Conservation (phyloP, 2,888 invertebrate species). For the Augochlorella aurata region DNA sequence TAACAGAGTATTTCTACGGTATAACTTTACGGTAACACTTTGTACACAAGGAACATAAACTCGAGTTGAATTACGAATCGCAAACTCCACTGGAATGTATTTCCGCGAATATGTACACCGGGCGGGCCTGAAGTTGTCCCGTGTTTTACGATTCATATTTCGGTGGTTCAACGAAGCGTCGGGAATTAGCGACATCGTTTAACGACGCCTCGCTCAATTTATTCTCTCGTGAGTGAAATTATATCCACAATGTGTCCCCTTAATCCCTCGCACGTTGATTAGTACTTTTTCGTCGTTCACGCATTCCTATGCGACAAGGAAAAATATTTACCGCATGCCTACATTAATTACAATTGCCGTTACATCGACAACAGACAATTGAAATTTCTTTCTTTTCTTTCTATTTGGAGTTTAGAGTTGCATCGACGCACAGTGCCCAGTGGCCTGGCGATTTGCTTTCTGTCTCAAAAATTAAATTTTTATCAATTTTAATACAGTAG, state of each 20-base stretch:
- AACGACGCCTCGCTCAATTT: background rate
- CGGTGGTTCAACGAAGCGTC: conserved; percentile 40
- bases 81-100: conserved; percentile 57
- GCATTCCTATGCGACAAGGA: too few species aligned
- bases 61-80: conserved; percentile 61
- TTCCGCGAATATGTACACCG: conserved; percentile 29
- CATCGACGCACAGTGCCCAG: too few species aligned
- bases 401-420: too few species aligned
- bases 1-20: conserved; percentile 57
- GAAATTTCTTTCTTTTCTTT: too few species aligned
- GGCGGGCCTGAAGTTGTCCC: conserved; percentile 49
- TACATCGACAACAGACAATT: too few species aligned
- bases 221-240: background rate
- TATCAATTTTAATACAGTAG: too few species aligned
- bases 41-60: conserved; percentile 64
- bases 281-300: too few species aligned
- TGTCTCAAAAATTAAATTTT: too few species aligned
- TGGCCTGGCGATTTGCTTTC: too few species aligned
- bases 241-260: background rate
- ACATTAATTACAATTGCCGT: too few species aligned
- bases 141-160: conserved; percentile 58
- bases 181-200: conserved; percentile 26
- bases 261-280: too few species aligned
- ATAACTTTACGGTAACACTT: conserved; percentile 63
- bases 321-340: too few species aligned